Conservation (phyloP, 1,140 invertebrate species). For the Lepidurus apus region DNA sequence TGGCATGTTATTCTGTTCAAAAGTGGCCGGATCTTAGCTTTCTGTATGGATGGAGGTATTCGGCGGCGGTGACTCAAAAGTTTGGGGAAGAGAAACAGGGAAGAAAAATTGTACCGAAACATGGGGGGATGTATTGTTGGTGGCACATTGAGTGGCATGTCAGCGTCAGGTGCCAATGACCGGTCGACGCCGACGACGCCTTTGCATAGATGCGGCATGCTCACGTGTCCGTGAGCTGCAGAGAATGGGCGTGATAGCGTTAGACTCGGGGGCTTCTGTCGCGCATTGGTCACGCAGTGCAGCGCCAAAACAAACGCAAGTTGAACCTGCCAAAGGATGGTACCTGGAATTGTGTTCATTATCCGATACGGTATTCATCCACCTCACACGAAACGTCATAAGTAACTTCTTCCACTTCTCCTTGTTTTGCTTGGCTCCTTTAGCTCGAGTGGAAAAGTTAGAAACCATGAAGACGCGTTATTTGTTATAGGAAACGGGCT, state of each 20-base stretch:
- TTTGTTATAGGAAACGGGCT: not conserved
- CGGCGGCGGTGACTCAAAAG: not conserved
- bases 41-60: not conserved
- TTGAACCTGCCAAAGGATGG: not conserved
- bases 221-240: not conserved
- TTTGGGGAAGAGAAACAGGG: not conserved
- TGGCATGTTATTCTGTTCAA: too few species aligned
- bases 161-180: slow-evolving; percentile 20
- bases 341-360: not conserved
- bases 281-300: slow-evolving; percentile 11
- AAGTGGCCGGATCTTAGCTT: not conserved
- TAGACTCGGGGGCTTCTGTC: not conserved
- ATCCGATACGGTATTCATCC: slow-evolving; percentile 2
- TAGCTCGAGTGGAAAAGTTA: not conserved
- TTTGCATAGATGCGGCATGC: not conserved
- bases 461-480: not conserved
- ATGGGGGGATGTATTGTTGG: not conserved
- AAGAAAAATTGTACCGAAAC: not conserved
- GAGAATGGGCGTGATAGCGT: slow-evolving; percentile 8
- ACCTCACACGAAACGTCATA: slow-evolving; percentile 3
- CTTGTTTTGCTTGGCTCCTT: not conserved
- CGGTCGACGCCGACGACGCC: slow-evolving; percentile 15
- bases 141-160: not conserved
- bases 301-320: not conserved
- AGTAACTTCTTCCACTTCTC: not conserved